Percentiles rank a stretch among this genome's conserved stretches.
These are phyloP conservation scores for Orthosia gothica DNA, from an alignment of 2,888 invertebrate genomes.

Conservation along the genomic window DNA sequence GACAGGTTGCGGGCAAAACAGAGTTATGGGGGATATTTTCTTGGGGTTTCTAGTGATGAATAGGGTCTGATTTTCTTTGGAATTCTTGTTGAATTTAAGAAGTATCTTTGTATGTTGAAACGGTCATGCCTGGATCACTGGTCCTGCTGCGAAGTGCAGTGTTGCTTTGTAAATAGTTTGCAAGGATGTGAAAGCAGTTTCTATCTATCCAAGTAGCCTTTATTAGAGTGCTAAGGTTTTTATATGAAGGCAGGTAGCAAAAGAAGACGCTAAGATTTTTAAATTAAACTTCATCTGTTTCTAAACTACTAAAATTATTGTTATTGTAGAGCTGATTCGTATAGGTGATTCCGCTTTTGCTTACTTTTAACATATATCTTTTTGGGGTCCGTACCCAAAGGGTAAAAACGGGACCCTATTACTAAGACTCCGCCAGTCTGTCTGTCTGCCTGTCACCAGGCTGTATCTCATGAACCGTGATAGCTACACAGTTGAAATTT, in stretches of 20 bases:
- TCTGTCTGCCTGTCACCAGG: no score
- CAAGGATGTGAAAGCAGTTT: background rate
- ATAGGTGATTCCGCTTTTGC: background rate
- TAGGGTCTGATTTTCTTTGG: background rate
- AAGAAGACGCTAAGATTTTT: background rate
- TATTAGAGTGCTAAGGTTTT: background rate
- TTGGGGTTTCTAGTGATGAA: background rate
- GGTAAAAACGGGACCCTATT: no score
- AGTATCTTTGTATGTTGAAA: background rate
- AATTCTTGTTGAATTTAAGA: background rate
- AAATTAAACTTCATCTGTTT: background rate
- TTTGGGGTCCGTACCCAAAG: no score
- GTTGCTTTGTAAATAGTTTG: no score
- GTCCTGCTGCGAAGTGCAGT: no score
- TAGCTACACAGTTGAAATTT: no score
- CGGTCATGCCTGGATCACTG: background rate
- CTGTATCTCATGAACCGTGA: no score
- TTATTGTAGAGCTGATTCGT: background rate
- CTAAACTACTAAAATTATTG: background rate
- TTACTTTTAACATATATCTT: background rate
- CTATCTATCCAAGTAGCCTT: background rate
- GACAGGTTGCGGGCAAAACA: slow-evolving; percentile 31
- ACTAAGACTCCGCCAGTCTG: no score
- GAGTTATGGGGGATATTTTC: slow-evolving; percentile 24
- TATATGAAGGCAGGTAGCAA: background rate